Evolutionary conservation across 1,140 invertebrate genomes (phyloP).

Genomic region (Trichoplusia ni): DNA sequence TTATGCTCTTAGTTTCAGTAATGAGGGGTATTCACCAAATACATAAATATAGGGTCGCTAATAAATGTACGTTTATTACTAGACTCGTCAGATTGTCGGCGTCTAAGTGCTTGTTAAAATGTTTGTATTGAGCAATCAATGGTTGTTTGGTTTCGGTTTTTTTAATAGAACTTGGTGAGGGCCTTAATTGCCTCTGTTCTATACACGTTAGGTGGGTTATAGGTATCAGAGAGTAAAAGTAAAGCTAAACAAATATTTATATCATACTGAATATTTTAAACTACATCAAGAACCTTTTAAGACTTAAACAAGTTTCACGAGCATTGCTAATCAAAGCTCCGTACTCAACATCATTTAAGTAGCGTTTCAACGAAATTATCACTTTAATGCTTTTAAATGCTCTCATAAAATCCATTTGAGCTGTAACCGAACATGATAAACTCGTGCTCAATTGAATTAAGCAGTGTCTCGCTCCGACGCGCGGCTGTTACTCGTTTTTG

Average conservation of each 20-base stretch:
- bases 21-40: constrained; percentile 34
- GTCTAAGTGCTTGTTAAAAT: background rate
- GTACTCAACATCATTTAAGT: background rate
- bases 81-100: background rate
- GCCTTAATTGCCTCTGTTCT: too few species aligned
- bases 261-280: too few species aligned
- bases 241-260: too few species aligned
- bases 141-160: background rate
- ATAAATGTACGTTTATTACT: constrained; percentile 10
- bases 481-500: background rate
- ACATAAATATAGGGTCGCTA: constrained; percentile 27
- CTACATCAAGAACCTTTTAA: too few species aligned
- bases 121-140: background rate
- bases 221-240: too few species aligned
- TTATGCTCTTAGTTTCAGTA: constrained; percentile 33
- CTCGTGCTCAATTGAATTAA: constrained; percentile 19
- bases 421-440: constrained; percentile 18
- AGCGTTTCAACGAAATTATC: constrained; percentile 15
- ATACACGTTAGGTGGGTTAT: too few species aligned
- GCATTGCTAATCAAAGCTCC: background rate
- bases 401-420: constrained; percentile 17
- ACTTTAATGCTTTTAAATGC: constrained; percentile 22
- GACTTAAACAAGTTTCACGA: background rate
- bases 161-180: too few species aligned
- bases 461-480: background rate